These are phyloP conservation scores for Rhabdophis nuchalis DNA, from an alignment of 2,797 vertebrate species.

Conservation along the genomic window DNA sequence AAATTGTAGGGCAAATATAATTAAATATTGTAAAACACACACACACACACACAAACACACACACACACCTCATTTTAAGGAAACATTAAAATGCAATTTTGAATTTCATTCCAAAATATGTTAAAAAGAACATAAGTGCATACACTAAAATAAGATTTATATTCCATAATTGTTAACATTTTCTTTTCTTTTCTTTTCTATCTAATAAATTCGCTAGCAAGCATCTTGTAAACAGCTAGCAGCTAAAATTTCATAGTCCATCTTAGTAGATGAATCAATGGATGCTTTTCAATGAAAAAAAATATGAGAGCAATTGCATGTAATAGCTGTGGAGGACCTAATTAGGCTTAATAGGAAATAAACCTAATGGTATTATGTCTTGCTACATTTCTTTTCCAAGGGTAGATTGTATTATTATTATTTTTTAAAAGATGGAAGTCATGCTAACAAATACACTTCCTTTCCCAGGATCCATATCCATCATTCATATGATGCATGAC, in stretches of 20 bases:
- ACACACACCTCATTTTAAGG: neutral
- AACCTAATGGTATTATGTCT: neutral
- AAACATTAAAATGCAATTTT: neutral
- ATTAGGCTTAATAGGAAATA: neutral
- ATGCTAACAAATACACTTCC: neutral
- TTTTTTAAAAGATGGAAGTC: neutral
- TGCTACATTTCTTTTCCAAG: neutral
- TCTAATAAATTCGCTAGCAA: neutral
- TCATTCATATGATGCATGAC: too few species aligned
- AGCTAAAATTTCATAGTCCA: neutral
- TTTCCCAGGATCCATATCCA: neutral
- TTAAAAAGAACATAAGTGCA: neutral
- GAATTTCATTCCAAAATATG: neutral
- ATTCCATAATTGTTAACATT: neutral
- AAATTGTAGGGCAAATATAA: neutral
- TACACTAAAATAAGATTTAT: neutral
- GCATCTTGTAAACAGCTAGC: neutral
- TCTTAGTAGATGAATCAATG: neutral
- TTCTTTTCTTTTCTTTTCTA: neutral
- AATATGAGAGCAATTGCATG: neutral
- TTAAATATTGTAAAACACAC: neutral
- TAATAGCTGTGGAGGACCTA: neutral
- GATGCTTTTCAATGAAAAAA: neutral
- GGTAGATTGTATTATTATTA: neutral
- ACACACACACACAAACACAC: neutral